These are phyloP conservation scores for Nettapus auritus DNA, from an alignment of 2,113 vertebrate species.

Conservation along the genomic window DNA sequence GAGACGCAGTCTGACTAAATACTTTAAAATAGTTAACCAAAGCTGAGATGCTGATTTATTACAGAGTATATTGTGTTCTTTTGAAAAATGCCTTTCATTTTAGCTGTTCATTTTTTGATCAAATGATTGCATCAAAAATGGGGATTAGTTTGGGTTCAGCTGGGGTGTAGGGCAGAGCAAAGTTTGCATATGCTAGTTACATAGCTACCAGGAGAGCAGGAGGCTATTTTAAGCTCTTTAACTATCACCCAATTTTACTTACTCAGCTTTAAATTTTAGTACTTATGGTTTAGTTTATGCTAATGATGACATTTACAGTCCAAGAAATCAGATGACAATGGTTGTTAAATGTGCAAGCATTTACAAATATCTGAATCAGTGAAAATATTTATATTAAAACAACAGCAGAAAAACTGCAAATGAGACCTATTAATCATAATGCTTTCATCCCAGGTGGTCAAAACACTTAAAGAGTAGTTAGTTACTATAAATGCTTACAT, in stretches of 20 bases:
- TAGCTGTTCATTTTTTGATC: slow-evolving; percentile 9
- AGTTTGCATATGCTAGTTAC: not conserved
- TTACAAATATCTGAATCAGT: not conserved
- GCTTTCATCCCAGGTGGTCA: not conserved
- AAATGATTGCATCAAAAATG: slow-evolving; percentile 14
- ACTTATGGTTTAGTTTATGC: not conserved
- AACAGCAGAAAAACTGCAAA: not conserved
- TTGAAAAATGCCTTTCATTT: slow-evolving; percentile 32
- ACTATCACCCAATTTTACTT: not conserved
- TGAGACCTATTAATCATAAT: not conserved
- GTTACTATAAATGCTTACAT: not conserved
- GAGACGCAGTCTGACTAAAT: not conserved
- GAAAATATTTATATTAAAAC: not conserved
- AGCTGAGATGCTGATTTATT: not conserved
- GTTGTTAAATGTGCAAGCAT: not conserved
- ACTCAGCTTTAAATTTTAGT: not conserved
- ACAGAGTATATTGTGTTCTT: not conserved
- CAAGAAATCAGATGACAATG: not conserved
- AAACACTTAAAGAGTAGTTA: not conserved
- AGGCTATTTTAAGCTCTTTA: not conserved
- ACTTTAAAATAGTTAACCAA: not conserved
- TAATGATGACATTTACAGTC: not conserved
- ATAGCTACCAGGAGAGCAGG: not conserved
- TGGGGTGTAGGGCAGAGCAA: not conserved
- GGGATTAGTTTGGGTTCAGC: not conserved